Evolutionary conservation across 37 sponge, comb jelly and placozoan genomes (phyloP), one percentile per base, ranked within the genome.

Genomic region (Axinella damicornis): DNA sequence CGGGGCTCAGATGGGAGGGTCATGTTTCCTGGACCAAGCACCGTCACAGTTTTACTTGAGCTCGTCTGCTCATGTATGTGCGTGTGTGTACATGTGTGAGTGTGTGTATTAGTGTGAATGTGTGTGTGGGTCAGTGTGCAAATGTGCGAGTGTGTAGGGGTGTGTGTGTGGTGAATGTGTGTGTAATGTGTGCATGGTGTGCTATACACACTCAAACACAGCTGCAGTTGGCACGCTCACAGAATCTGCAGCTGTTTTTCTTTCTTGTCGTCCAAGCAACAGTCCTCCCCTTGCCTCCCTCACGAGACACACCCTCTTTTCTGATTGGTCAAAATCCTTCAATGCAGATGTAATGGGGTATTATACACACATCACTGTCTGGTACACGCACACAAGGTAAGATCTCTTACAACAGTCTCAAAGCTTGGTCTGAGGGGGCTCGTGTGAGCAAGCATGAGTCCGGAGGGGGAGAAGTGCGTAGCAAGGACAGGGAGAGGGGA

Each of bases 1-100:
- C n/a, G 57, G 21, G 57, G 16, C 53, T 56, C 68, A 19, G 32
- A 25, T 6, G 41, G 28, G 1, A 78, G 39, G 32, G 82, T 37
- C 81, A 81, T 80, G 53, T 88, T 80, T 9, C 82, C 82, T 36
- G 82, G 81, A 2, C 81, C 82, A 21, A 88, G 36, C 13, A 76
- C 32, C 17, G 82, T 81, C 46, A 81, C 82, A 5, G 62, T 38
- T 34, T 22, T 20, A 24, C 58, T 6, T 30, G 38, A 20, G 32
- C 55, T 0, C 5, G 62, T 22, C 13, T 61, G 62, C 5, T 22
- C 13, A 5, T 2, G 12, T 12, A 46, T 46, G n/a, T n/a, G n/a
- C n/a, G n/a, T n/a, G 57, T 19, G 57, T 19, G 57, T 15, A 56
- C n/a, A n/a, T n/a, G n/a, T n/a, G n/a, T n/a, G n/a, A n/a, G n/a